These are phyloP conservation scores for Brachionus paranguensis DNA, from an alignment of 1,140 invertebrate genomes.

Conservation along the genomic window DNA sequence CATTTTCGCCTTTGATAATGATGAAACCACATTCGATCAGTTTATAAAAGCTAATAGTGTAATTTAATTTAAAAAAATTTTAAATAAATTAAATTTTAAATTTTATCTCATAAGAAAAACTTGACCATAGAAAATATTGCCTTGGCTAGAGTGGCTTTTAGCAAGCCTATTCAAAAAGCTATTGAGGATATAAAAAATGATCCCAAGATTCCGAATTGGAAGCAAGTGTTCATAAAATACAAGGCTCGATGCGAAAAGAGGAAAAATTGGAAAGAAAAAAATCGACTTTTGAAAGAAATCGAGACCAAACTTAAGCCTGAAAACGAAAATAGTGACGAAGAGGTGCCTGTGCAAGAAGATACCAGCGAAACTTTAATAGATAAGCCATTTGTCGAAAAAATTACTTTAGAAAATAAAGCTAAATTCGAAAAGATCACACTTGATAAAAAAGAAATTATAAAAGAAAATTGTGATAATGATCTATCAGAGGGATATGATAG, in stretches of 20 bases:
- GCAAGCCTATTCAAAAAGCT: background rate
- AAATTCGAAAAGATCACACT: background rate
- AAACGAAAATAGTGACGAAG: background rate
- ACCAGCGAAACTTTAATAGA: background rate
- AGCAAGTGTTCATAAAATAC: slow-evolving; percentile 8
- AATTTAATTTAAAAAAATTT: background rate
- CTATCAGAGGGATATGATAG: background rate
- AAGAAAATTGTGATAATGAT: background rate
- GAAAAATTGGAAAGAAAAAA: slow-evolving; percentile 38
- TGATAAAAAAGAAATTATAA: background rate
- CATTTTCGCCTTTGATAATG: slow-evolving; percentile 32
- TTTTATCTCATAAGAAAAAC: background rate
- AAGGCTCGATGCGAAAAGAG: slow-evolving; percentile 38
- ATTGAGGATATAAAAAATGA: slow-evolving; percentile 29
- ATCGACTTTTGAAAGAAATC: slow-evolving; percentile 26
- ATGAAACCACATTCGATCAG: background rate
- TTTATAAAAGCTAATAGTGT: slow-evolving; percentile 18
- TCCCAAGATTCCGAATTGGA: slow-evolving; percentile 11
- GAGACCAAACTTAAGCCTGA: background rate
- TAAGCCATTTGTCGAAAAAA: background rate
- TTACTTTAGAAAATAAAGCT: background rate
- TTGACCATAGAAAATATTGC: background rate
- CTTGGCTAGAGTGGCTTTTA: slow-evolving; percentile 1
- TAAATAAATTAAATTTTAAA: background rate
- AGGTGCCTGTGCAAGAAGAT: background rate